Conservation (phyloP, 2,888 invertebrate genomes). For the Polydrusus tereticollis region DNA sequence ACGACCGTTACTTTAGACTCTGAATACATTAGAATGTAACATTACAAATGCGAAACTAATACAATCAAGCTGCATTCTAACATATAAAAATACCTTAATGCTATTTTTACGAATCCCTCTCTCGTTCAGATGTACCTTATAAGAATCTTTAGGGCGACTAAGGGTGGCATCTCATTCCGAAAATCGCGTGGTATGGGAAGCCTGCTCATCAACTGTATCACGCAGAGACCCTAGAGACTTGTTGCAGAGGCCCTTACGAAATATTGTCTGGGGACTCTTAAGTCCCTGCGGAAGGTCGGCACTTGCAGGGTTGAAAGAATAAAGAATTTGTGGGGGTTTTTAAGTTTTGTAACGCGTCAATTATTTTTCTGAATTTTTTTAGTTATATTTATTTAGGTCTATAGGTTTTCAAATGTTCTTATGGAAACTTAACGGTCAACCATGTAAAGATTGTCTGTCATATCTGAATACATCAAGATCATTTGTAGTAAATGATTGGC, state of each 20-base stretch:
- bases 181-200: constrained; percentile 60
- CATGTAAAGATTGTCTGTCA: no score
- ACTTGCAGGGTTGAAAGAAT: constrained; percentile 35
- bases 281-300: constrained; percentile 56
- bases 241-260: constrained; percentile 45
- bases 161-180: constrained; percentile 32
- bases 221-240: constrained; percentile 61
- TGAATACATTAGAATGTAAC: no score
- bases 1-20: no score
- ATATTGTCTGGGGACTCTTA: constrained; percentile 57
- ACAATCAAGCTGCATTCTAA: neutral
- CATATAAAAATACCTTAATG: neutral
- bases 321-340: neutral
- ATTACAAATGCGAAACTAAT: no score
- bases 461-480: no score
- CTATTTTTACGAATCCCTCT: neutral
- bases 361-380: neutral
- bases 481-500: no score
- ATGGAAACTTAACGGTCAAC: no score
- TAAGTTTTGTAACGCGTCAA: neutral
- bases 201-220: constrained; percentile 62
- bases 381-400: neutral
- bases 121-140: neutral
- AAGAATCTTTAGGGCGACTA: neutral
- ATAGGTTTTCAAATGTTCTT: no score